A percentile compares a stretch with the other conserved stretches of the same genome.
Conservation (phyloP, 2,797 vertebrate genomes). For the Chloroceryle amazona region DNA sequence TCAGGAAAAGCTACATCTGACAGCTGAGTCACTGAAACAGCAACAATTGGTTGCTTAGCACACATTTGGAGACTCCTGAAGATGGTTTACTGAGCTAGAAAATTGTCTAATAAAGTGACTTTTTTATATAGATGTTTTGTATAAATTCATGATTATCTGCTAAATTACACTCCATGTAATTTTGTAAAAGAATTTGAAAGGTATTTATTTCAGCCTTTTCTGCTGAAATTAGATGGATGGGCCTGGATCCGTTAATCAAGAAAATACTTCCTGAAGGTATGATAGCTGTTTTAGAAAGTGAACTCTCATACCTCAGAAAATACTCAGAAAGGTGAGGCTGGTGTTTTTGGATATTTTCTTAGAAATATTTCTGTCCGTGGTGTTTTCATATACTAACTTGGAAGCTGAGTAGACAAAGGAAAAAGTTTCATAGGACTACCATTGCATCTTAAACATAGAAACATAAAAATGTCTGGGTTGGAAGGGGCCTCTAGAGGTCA, state of each 20-base stretch:
- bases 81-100: constrained; percentile 12
- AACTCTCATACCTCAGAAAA: neutral
- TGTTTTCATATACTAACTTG: neutral
- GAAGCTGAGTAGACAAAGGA: neutral
- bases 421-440: neutral
- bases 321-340: neutral
- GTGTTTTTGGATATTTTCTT: neutral
- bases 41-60: neutral
- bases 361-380: neutral
- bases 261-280: neutral
- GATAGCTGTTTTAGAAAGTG: neutral
- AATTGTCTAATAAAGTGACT: neutral
- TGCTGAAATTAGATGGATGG: neutral
- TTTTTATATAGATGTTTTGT: neutral
- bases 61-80: neutral
- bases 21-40: neutral
- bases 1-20: neutral
- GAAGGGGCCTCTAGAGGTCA: too few relatives aligned
- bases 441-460: neutral
- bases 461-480: too few relatives aligned
- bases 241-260: neutral
- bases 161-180: neutral
- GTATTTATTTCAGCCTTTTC: constrained; percentile 6
- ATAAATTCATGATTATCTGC: neutral
- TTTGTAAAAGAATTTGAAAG: neutral